Base-by-base conservation (phyloP, 2,797 vertebrate species). In the Ctenopoma multispine region DNA sequence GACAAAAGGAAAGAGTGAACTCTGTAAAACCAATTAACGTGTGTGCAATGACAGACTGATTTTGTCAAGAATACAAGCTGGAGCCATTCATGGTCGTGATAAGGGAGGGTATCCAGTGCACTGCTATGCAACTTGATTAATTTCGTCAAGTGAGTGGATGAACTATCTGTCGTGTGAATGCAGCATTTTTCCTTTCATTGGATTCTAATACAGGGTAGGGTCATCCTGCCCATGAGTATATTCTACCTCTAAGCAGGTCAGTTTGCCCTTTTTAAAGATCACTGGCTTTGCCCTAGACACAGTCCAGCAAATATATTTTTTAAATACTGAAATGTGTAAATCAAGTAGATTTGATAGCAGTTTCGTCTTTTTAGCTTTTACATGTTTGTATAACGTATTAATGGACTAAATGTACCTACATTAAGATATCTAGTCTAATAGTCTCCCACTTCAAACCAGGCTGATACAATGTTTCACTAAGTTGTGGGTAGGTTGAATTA, bases 61-160 rank as follows among this genome's bases (percentile, higher is more conserved):
- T 91, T 86, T 72, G 79, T 80, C 71, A 34, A 80, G 77, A 87
- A 86, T 75, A 90, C 85, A 90, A 93, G 90, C 90, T 91, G 92
- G 82, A 88, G 75, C 84, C 82, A 85, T 91, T 90, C 89, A 90
- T 14, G 17, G 73, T 61, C 72, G 67, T 65, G 89, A 91, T 91
- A 89, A 91, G 89, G 58, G 58, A 50, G 75, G 80, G 54, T 69
- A 82, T 63, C 80, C 60, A 12, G 66, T 34, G 76, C 76, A 70
- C 63, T 72, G 82, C 80, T 72, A 74, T 83, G 89, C 79, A 56
- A 67, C 79, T 86, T 81, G 86, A 92, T 91, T 91, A 77, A 90
- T 89, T 90, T n/a, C 89, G 77, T 86, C 83, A 82, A 88, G 85
- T 81, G 87, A 82, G 81, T 29, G 73, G 47, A 50, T 71, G 77